These are phyloP conservation scores for Aphis gossypii DNA, from an alignment of 1,140 invertebrate genomes.

Conservation along the genomic window DNA sequence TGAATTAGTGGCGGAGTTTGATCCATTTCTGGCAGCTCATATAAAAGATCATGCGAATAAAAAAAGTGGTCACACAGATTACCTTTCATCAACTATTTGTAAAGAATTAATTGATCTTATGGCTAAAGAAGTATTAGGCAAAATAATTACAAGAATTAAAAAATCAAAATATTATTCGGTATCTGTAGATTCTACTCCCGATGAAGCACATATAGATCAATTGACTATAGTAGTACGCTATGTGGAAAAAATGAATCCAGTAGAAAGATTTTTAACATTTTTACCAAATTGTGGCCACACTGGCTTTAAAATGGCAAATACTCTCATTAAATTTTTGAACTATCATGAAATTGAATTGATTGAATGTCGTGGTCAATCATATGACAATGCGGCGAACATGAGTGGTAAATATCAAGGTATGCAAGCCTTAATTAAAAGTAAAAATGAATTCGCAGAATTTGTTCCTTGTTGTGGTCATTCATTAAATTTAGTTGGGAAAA, in stretches of 20 bases:
- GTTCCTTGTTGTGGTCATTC: constrained; percentile 42
- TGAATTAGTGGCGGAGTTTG: constrained; percentile 63
- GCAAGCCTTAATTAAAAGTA: too few relatives aligned
- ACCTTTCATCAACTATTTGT: constrained; percentile 59
- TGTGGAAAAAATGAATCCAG: neutral
- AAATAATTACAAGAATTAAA: constrained; percentile 61
- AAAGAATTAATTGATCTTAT: constrained; percentile 60
- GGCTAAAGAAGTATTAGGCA: constrained; percentile 58
- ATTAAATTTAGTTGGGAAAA: constrained; percentile 46
- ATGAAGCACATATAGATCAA: neutral
- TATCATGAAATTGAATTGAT: constrained; percentile 30
- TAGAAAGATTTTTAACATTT: constrained; percentile 36
- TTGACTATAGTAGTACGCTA: neutral
- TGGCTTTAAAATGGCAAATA: neutral
- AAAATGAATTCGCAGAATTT: neutral
- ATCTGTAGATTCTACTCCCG: neutral
- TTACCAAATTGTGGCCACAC: neutral
- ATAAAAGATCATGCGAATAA: constrained; percentile 62
- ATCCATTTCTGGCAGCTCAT: constrained; percentile 63
- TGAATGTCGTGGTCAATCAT: constrained; percentile 61
- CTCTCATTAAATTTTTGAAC: neutral
- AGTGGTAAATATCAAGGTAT: constrained; percentile 61
- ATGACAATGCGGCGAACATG: constrained; percentile 62
- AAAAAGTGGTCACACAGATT: constrained; percentile 60
- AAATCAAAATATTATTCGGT: constrained; percentile 21